phyloP scores from a whole-genome alignment of 2,797 vertebrate species.

The Dipus sagitta region DNA sequence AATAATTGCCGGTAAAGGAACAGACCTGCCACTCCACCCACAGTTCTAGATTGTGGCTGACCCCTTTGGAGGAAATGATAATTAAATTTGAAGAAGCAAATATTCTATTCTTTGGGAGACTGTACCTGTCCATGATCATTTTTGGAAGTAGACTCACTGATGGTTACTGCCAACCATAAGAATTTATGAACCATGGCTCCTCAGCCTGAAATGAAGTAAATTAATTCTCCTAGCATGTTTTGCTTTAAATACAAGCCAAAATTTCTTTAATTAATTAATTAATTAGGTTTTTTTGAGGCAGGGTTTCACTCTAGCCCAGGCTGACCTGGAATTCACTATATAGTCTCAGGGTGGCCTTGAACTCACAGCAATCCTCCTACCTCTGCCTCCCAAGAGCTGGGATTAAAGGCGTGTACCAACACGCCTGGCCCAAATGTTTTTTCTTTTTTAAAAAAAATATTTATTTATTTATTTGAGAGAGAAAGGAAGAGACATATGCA shows the following conservation, averaged over 20 bases:
- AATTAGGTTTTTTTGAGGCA: no score
- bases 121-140: constrained; percentile 20
- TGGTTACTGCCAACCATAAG: constrained; percentile 33
- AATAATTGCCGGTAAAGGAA: constrained; percentile 38
- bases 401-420: no score
- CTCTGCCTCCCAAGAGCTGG: no score
- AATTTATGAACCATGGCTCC: constrained; percentile 53
- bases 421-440: background rate
- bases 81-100: constrained; percentile 56
- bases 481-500: no score
- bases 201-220: constrained; percentile 63
- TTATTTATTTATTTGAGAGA: no score
- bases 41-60: constrained; percentile 25
- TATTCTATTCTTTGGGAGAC: constrained; percentile 56
- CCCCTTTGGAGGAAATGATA: constrained; percentile 61
- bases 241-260: background rate
- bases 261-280: constrained; percentile 20
- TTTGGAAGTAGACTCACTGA: constrained; percentile 62
- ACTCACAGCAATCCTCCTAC: no score
- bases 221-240: constrained; percentile 56
- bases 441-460: no score
- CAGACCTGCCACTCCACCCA: background rate
- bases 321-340: no score
- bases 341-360: no score
- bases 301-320: no score